Evolutionary conservation across 2,797 vertebrate genomes (phyloP), one percentile per base, ranked within the genome.

Genomic region (Amphiprion clarkii): DNA sequence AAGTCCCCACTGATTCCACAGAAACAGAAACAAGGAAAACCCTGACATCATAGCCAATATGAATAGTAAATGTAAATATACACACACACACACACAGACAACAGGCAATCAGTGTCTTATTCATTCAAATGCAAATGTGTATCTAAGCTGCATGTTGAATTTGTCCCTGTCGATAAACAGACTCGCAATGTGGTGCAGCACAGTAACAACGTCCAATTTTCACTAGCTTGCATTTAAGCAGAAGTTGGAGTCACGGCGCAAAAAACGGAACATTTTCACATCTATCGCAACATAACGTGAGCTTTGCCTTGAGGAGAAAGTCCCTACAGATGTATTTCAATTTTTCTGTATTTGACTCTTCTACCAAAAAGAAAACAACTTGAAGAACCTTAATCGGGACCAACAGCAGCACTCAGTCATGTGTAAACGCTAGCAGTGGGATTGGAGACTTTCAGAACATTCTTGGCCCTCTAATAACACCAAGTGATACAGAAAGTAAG

Each of bases 111-210:
- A 82, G 76, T 79, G 83, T 89, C 76, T 67, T 73, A 56, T 70
- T 88, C 84, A 87, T 86, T 91, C 81, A 86, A 83, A 83, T 71
- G 63, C 73, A 79, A 74, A 74, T 71, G 71, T 75, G 46, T 57
- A 59, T 60, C 74, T 76, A 70, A 74, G 64, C 76, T 81, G 61
- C 67, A 76, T 78, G 77, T 67, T 54, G 74, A 80, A 67, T 72
- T 82, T 63, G 29, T 83, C 77, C 59, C 72, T 52, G 67, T 85
- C 19, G 11, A 67, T 79, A 48, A 78, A 81, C 61, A 71, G 55
- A 78, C 51, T 83, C 54, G 64, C 65, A 40, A 65, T 67, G 65
- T 78, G 72, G 44, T 72, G 74, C 51, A 59, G 56, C 75, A 79
- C 71, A 62, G 76, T 74, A 81, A 86, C 67, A 52, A 80, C 6